Evolutionary conservation across 2,888 invertebrate species (phyloP), one percentile per base, ranked within the genome.

Genomic region (Ophonus ardosiacus): DNA sequence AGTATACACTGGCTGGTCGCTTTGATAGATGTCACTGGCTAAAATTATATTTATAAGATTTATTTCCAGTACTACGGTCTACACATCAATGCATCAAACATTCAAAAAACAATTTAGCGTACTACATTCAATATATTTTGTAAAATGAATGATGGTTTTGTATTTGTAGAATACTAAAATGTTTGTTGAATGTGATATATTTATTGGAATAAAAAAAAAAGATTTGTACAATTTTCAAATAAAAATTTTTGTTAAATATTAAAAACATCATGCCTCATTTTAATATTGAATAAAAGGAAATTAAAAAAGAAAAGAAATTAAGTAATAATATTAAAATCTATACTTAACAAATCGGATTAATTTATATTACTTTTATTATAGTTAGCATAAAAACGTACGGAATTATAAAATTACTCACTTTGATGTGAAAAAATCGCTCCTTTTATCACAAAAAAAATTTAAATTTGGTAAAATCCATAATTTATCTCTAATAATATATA

Each of bases 1-100:
- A 88, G 92, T 91, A 89, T 91, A 92, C 87, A 93, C 92, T 86
- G 93, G 93, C 89, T 93, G 93, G 89, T 92, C 93, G 90, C 92
- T 92, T 90, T 93, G 93, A 90, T 93, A 93, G 91, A 93, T 93
- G 90, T 93, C 93, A 89, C 91, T 91, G 91, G 93, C 93, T 93
- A 91, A 88, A 90, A 86, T 51, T 71, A 17, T 17, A 71, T 82
- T 82, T 80, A n/a, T 65, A 78, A 63, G 57, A 78, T 78, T 63
- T 56, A 63, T 56, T 65, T 51, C 43, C 7, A 79, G n/a, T 78
- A 80, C 38, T 65, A 57, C n/a, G 5, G 24, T 43, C 63, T 63
- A 79, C n/a, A 76, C 18, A 24, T n/a, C n/a, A 79, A 74, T 81
- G 81, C 85, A 61, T 43, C 8, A 21, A 85, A 65, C 76, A 85